Evolutionary conservation across 2,113 vertebrate genomes (phyloP).

Genomic region (Aphelocoma coerulescens): DNA sequence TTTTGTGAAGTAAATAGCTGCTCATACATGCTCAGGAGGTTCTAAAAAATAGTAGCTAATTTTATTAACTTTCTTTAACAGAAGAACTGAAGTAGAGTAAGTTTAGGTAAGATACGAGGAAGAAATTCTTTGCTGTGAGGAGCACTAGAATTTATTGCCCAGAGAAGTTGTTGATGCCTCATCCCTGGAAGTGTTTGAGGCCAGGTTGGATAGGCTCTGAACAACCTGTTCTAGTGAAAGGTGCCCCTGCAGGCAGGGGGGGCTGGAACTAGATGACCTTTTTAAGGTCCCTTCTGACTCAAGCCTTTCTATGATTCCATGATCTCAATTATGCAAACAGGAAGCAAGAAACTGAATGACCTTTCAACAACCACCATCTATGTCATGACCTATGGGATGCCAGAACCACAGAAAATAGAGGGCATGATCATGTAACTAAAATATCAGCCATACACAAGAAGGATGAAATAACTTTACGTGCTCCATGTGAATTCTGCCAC

Average conservation of each 20-base stretch:
- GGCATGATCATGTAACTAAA: background rate
- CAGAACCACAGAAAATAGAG: background rate
- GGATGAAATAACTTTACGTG: background rate
- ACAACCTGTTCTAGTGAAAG: background rate
- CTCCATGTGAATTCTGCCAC: background rate
- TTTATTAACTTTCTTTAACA: background rate
- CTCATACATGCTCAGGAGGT: background rate
- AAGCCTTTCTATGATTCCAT: background rate
- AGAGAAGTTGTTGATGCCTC: background rate
- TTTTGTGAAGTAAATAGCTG: background rate
- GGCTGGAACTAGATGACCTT: background rate
- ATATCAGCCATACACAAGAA: background rate
- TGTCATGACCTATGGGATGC: background rate
- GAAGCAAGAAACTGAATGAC: background rate
- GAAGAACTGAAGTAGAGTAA: background rate
- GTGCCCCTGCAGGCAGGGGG: no score
- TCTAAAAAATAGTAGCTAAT: background rate
- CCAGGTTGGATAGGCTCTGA: background rate
- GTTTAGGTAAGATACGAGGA: background rate
- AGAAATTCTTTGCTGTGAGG: background rate
- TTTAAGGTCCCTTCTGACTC: background rate
- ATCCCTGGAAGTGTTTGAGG: background rate
- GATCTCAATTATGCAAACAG: background rate
- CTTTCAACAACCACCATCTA: background rate
- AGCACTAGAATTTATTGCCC: background rate